Conservation (phyloP, 2,113 vertebrate species). For the Oreochromis tanganicae region DNA sequence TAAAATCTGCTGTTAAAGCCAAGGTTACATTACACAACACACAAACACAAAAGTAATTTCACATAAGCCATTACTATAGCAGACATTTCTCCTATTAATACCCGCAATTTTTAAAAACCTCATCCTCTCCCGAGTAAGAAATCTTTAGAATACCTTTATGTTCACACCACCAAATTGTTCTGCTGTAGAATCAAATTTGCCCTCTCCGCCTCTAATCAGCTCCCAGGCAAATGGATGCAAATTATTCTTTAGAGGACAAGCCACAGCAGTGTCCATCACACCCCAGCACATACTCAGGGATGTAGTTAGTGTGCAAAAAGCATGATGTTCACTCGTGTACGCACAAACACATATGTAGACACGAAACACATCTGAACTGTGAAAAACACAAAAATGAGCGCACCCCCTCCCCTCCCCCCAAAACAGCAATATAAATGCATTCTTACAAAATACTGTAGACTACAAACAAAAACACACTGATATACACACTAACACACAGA, state of each 20-base stretch:
- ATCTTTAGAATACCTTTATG: background rate
- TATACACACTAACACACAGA: background rate
- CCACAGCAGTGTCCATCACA: constrained; percentile 38
- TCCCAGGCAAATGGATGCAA: constrained; percentile 49
- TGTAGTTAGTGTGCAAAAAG: constrained; percentile 22
- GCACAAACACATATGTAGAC: background rate
- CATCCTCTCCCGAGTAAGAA: background rate
- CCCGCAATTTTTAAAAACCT: background rate
- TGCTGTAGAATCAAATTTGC: constrained; percentile 26
- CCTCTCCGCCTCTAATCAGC: constrained; percentile 45
- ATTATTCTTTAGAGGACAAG: constrained; percentile 45
- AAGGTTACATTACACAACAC: background rate
- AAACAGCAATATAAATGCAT: background rate
- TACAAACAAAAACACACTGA: background rate
- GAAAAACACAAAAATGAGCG: background rate
- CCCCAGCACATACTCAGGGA: constrained; percentile 23
- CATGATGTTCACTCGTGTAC: background rate
- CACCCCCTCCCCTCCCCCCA: fast-evolving
- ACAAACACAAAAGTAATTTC: background rate
- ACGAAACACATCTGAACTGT: background rate
- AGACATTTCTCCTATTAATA: background rate
- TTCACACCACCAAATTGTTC: background rate
- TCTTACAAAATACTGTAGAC: background rate
- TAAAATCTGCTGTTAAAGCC: background rate
- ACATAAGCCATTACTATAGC: background rate